Evolutionary conservation across 2,113 vertebrate genomes (phyloP).

Genomic region (Variabilichromis moorii): DNA sequence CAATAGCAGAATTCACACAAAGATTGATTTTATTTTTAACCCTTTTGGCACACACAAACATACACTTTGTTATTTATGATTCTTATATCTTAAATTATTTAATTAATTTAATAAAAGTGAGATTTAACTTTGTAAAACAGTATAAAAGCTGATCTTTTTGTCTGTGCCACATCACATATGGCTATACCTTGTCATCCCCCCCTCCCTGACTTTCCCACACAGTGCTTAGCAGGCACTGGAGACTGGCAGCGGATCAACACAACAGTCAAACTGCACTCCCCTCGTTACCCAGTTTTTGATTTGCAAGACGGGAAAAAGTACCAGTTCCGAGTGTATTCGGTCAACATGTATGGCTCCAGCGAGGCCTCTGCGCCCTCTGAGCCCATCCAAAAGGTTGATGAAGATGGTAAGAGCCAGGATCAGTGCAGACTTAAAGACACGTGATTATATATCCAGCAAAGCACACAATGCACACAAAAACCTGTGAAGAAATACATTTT

Average conservation of each 20-base stretch:
- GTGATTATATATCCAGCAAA: background rate
- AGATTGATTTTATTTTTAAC: background rate
- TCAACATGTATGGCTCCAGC: slow-evolving; percentile 84
- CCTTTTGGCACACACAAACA: background rate
- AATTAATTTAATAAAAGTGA: background rate
- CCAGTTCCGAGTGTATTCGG: slow-evolving; percentile 84
- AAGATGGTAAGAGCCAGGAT: slow-evolving; percentile 75
- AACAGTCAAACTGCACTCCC: slow-evolving; percentile 80
- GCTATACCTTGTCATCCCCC: background rate
- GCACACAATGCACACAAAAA: background rate
- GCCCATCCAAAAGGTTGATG: slow-evolving; percentile 81
- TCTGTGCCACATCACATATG: background rate
- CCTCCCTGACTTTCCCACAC: slow-evolving; percentile 11
- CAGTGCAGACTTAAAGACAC: background rate
- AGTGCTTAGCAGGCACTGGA: slow-evolving; percentile 86
- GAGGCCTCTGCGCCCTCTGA: slow-evolving; percentile 81
- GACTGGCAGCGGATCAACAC: slow-evolving; percentile 89
- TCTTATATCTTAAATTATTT: background rate
- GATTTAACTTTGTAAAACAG: background rate
- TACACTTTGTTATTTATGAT: background rate
- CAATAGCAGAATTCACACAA: background rate
- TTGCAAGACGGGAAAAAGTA: slow-evolving; percentile 85
- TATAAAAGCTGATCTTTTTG: background rate
- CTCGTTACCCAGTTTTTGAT: slow-evolving; percentile 90
- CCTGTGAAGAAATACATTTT: background rate